Conservation (phyloP, 2,113 vertebrate species). For the Plotosus lineatus region DNA sequence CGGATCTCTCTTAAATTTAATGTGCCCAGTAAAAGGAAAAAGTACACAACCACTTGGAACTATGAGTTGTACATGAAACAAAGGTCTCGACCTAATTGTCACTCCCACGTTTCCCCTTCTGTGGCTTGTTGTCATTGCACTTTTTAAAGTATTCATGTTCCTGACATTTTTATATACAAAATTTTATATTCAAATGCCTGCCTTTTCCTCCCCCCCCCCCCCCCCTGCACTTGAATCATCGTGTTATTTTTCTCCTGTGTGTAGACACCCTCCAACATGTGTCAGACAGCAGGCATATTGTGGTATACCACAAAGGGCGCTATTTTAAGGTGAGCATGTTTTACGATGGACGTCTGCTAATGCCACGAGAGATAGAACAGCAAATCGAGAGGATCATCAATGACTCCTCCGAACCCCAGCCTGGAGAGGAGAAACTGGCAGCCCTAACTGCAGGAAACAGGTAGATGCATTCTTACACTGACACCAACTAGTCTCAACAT, state of each 20-base stretch:
- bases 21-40: too few relatives aligned
- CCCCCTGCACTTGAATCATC: neutral
- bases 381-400: slow-evolving; percentile 90
- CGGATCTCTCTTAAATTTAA: neutral
- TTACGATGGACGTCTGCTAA: slow-evolving; percentile 87
- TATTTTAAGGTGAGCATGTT: slow-evolving; percentile 94
- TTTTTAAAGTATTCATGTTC: neutral
- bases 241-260: slow-evolving; percentile 32
- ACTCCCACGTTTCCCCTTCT: neutral
- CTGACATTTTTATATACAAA: slow-evolving; percentile 2
- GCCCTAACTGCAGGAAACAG: slow-evolving; percentile 92
- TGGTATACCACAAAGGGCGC: slow-evolving; percentile 88
- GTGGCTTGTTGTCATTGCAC: slow-evolving; percentile 22
- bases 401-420: slow-evolving; percentile 78
- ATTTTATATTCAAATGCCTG: neutral
- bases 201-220: too few relatives aligned
- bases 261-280: slow-evolving; percentile 87
- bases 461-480: slow-evolving; percentile 59
- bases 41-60: neutral
- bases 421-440: slow-evolving; percentile 86
- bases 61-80: slow-evolving; percentile 24
- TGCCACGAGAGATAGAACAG: slow-evolving; percentile 91
- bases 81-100: slow-evolving; percentile 29
- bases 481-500: neutral
- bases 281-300: slow-evolving; percentile 91